Percentiles rank a stretch among this genome's conserved stretches.
phyloP scores from a whole-genome alignment of 2,888 invertebrate genomes.

The Baccha elongata region DNA sequence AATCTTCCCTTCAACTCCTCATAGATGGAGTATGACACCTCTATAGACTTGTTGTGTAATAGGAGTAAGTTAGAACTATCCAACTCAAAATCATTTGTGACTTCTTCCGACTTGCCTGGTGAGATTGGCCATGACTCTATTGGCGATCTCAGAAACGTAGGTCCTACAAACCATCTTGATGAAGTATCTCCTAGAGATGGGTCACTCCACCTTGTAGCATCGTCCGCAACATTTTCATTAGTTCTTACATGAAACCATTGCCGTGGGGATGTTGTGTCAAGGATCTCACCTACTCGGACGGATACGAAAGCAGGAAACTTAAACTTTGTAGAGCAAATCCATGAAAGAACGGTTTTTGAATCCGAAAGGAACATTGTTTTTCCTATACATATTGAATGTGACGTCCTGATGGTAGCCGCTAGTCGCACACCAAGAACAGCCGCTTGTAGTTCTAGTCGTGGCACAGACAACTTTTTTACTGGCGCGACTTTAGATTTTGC shows the following conservation, averaged over 20 bases:
- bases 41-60: neutral
- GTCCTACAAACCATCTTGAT: constrained; percentile 15
- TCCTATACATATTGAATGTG: neutral
- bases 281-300: constrained; percentile 21
- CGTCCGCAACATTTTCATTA: constrained; percentile 29
- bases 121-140: constrained; percentile 22
- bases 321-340: constrained; percentile 7
- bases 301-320: constrained; percentile 33
- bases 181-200: constrained; percentile 10
- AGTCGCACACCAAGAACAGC: neutral
- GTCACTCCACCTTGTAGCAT: constrained; percentile 31
- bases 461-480: constrained; percentile 4
- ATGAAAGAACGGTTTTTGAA: neutral
- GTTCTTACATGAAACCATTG: constrained; percentile 38
- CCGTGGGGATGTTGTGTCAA: constrained; percentile 28
- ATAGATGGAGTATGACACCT: neutral
- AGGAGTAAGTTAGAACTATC: neutral
- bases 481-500: constrained; percentile 3
- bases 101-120: constrained; percentile 8
- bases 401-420: neutral
- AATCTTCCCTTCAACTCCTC: neutral
- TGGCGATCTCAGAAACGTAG: constrained; percentile 7
- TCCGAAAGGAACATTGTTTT: neutral
- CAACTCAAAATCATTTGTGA: neutral
- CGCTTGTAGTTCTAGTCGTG: constrained; percentile 11